phyloP scores from a whole-genome alignment of 2,888 invertebrate genomes.

The Philereme vetulata region DNA sequence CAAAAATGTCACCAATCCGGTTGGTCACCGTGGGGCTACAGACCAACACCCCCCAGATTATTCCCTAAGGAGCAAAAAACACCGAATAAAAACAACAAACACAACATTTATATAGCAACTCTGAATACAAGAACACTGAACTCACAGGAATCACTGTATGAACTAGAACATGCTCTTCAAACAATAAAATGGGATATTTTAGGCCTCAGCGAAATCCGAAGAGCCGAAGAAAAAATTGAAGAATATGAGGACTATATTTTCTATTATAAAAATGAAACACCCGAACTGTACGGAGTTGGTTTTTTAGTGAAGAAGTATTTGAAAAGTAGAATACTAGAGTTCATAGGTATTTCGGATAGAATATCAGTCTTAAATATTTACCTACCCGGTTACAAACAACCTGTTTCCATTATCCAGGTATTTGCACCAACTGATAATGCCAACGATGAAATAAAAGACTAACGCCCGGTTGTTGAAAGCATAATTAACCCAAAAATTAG shows the following conservation, averaged over 20 bases:
- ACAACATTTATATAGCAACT: constrained; percentile 20
- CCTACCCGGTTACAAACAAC: constrained; percentile 12
- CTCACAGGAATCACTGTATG: constrained; percentile 17
- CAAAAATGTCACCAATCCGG: constrained; percentile 16
- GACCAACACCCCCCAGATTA: constrained; percentile 29
- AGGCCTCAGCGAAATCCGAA: constrained; percentile 15
- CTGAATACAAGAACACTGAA: constrained; percentile 23
- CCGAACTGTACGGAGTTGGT: constrained; percentile 24
- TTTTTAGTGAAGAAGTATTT: constrained; percentile 22
- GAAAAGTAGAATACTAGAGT: constrained; percentile 8
- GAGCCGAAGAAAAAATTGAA: constrained; percentile 12
- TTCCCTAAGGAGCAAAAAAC: neutral
- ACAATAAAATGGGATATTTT: constrained; percentile 28
- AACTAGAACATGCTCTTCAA: constrained; percentile 25
- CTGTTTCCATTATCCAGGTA: constrained; percentile 23
- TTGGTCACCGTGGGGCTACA: constrained; percentile 32
- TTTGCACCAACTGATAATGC: constrained; percentile 23
- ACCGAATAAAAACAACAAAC: no score
- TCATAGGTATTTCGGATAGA: constrained; percentile 27
- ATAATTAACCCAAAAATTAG: no score
- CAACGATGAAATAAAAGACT: neutral
- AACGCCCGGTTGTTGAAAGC: no score
- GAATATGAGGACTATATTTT: constrained; percentile 24
- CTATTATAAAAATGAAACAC: constrained; percentile 22
- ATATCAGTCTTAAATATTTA: constrained; percentile 17